Base-by-base conservation (phyloP, 2,113 vertebrate species). In the Lynx canadensis region DNA sequence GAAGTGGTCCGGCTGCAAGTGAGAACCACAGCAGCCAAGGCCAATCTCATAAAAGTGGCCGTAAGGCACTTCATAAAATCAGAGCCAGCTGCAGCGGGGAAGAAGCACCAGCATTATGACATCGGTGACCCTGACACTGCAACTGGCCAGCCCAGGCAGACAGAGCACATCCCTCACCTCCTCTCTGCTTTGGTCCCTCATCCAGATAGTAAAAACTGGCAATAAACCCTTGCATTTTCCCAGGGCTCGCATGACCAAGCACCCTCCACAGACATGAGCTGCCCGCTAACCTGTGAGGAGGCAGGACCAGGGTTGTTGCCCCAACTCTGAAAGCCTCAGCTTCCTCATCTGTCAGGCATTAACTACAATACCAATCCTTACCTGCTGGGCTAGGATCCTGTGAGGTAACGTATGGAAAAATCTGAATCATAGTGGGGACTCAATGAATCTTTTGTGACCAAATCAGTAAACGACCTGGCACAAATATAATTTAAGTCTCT, bases 241-340 rank as follows among this genome's bases (percentile, higher is more conserved):
- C 76, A 50, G 73, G 31, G 12, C 45, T 33, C 66, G 12, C 19
- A 18, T 1, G 15, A 84, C 48, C 23, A 18, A 60, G 29, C 1
- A 15, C 16, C 11, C 60, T 33, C 31, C 63, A 33, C 21, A 33
- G 21, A 4, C 27, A 13, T 19, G 25, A 89, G 31, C 23, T 8
- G 10, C 18, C 6, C 4, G 1, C 8, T 8, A 66, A n/a, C 48
- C 65, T 5, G 0, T 10, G 10, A 88, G 10, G 33, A 88, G 36
- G 7, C 3, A 14, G 27, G 5, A 41, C 13, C 10, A 55, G 31
- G 55, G 66, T 25, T 23, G 10, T 9, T 1, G 1, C 23, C 7
- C 13, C 18, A 3, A 21, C 29, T 69, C 63, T 38, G 45, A 8
- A 31, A 2, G 41, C 2, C 18, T 82, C 41, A 65, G 9, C 31